Conservation (phyloP, 1,140 invertebrate species). For the Orius insidiosus region DNA sequence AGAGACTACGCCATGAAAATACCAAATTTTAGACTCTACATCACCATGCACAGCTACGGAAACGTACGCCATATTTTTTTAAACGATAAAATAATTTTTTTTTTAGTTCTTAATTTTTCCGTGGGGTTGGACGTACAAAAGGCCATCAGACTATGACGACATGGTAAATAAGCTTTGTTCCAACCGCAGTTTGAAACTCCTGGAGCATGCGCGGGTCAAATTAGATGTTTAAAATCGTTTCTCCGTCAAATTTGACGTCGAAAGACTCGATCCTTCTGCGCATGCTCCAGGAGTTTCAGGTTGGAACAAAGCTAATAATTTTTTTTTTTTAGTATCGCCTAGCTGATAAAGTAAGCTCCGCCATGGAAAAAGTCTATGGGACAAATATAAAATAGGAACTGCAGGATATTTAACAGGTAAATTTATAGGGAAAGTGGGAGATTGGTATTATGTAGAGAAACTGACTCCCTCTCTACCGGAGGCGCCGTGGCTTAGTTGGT, state of each 20-base stretch:
- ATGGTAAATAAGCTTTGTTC: slow-evolving; percentile 13
- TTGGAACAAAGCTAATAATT: not conserved
- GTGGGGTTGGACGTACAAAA: slow-evolving; percentile 39
- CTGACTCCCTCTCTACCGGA: too few relatives aligned
- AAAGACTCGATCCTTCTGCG: too few relatives aligned
- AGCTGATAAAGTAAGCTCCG: slow-evolving; percentile 4
- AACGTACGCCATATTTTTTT: slow-evolving; percentile 8
- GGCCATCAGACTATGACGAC: slow-evolving; percentile 13
- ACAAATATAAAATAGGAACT: slow-evolving; percentile 12
- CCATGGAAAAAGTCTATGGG: slow-evolving; percentile 10
- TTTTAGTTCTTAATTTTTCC: slow-evolving; percentile 47
- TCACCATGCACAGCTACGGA: slow-evolving; percentile 61
- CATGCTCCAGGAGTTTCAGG: too few relatives aligned
- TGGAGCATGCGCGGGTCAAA: too few relatives aligned
- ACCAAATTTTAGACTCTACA: slow-evolving; percentile 40
- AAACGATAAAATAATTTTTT: not conserved
- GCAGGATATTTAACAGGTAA: not conserved
- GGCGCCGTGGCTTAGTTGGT: slow-evolving; percentile 48
- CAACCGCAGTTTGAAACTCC: too few relatives aligned
- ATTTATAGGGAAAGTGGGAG: too few relatives aligned
- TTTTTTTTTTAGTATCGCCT: slow-evolving; percentile 7
- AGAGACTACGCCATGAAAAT: slow-evolving; percentile 32
- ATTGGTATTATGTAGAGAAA: too few relatives aligned
- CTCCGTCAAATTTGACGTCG: too few relatives aligned
- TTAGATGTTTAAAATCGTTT: too few relatives aligned